Base-by-base conservation (phyloP, 2,113 vertebrate genomes). In the Varanus komodoensis region DNA sequence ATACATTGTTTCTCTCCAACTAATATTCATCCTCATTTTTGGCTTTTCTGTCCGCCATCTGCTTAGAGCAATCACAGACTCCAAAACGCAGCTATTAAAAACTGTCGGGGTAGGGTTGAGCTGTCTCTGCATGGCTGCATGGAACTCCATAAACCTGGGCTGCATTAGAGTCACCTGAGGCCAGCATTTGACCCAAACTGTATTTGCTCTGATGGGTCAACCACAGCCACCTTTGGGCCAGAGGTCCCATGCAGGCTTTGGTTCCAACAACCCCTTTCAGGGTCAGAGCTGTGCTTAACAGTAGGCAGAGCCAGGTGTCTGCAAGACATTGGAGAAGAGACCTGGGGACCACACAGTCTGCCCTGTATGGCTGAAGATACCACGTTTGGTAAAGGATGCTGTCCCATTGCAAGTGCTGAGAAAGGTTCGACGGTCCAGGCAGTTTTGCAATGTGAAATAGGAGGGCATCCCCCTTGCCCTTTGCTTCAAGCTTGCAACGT, bases 31-130 rank as follows among this genome's bases (percentile, higher is more conserved):
- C 84, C 89, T 89, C 25, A 7, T 80, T 50, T 52, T 80, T 93
- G 82, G 87, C 84, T 90, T 92, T 71, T 87, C 80, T 54, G 78
- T 93, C 88, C 61, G 27, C 80, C 81, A 85, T 93, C 85, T 86
- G 88, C 74, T 80, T 68, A 82, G 78, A 82, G 86, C 86, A 64
- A 34, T 68, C 25, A n/a, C 15, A 19, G 82, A 19, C 61, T 89
- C 23, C 14, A 57, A 78, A 90, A 74, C 23, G 9, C 52, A 71
- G 17, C 50, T 38, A 69, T 86, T 64, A 83, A 85, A 79, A 85
- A 69, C 50, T 32, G 7, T 44, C 32, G 23, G 74, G 38, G 80
- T 19, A 32, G 85, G 50, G 61, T 17, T 61, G 71, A 50, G 44
- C 8, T 11, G 14, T 27, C 6, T 57, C 64, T 14, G n/a, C 3